Percentiles rank a stretch among this genome's conserved stretches.
These are phyloP conservation scores for Vanessa tameamea DNA, from an alignment of 1,140 invertebrate species.

Conservation along the genomic window DNA sequence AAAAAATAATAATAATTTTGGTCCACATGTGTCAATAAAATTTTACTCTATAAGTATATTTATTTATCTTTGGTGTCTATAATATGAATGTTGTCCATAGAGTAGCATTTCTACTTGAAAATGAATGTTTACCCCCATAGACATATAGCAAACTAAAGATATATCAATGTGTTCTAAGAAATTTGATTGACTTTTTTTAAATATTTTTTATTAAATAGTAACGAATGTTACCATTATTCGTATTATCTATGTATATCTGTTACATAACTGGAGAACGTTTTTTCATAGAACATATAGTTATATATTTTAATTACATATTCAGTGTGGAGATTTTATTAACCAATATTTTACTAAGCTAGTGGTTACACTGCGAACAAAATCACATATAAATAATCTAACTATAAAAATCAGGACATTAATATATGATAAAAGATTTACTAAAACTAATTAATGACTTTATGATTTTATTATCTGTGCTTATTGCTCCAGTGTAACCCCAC, in stretches of 20 bases:
- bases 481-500: slow-evolving; percentile 15
- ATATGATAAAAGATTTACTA: background rate
- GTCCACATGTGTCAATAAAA: background rate
- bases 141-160: background rate
- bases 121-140: background rate
- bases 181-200: background rate
- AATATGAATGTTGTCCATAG: slow-evolving; percentile 15
- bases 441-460: background rate
- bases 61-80: slow-evolving; percentile 17
- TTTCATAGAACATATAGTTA: slow-evolving; percentile 6
- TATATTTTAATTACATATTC: background rate
- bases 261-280: too few relatives aligned
- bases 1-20: background rate
- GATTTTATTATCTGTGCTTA: slow-evolving; percentile 1
- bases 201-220: background rate
- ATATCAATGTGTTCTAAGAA: background rate
- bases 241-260: too few relatives aligned
- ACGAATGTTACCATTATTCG: too few relatives aligned
- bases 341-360: background rate
- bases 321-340: slow-evolving; percentile 12
- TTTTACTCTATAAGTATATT: background rate
- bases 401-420: background rate
- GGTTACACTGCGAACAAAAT: background rate
- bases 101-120: slow-evolving; percentile 26
- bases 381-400: background rate